phyloP scores from a whole-genome alignment of 1,140 invertebrate species.

The Orius insidiosus region DNA sequence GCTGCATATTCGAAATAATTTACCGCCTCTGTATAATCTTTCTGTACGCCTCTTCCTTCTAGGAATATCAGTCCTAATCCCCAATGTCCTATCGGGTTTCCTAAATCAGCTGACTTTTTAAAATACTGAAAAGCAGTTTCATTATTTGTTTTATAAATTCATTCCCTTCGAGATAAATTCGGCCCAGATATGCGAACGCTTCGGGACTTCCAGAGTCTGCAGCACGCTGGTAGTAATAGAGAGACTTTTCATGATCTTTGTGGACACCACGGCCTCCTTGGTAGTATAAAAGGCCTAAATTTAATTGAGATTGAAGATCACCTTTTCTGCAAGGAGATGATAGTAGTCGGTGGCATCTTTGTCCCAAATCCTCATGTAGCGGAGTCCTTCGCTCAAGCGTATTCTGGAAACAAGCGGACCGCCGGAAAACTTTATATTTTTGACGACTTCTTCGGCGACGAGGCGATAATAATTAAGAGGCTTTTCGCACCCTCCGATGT shows the following conservation, averaged over 20 bases:
- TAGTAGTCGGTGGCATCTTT: constrained; percentile 95
- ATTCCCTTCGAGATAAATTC: constrained; percentile 93
- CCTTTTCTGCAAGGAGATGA: constrained; percentile 87
- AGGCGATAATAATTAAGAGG: constrained; percentile 73
- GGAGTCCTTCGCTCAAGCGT: constrained; percentile 67
- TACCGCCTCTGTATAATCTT: constrained; percentile 75
- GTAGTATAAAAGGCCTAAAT: constrained; percentile 91
- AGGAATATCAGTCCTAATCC: constrained; percentile 93
- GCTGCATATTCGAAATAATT: constrained; percentile 80
- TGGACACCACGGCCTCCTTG: constrained; percentile 91
- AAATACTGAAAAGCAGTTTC: constrained; percentile 80
- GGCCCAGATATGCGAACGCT: constrained; percentile 85
- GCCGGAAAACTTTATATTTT: constrained; percentile 65
- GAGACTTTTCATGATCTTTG: constrained; percentile 72
- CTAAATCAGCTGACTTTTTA: constrained; percentile 82
- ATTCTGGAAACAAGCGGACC: constrained; percentile 77
- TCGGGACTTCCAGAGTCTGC: constrained; percentile 85
- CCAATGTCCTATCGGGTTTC: constrained; percentile 89
- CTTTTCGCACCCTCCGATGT: constrained; percentile 79
- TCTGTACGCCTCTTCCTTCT: constrained; percentile 78
- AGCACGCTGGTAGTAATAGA: constrained; percentile 85
- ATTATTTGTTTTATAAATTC: constrained; percentile 77
- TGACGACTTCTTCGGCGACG: constrained; percentile 75
- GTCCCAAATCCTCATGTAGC: constrained; percentile 62
- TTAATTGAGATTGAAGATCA: constrained; percentile 84